Base-by-base conservation (phyloP, 2,888 invertebrate genomes). In the Hyalella azteca region DNA sequence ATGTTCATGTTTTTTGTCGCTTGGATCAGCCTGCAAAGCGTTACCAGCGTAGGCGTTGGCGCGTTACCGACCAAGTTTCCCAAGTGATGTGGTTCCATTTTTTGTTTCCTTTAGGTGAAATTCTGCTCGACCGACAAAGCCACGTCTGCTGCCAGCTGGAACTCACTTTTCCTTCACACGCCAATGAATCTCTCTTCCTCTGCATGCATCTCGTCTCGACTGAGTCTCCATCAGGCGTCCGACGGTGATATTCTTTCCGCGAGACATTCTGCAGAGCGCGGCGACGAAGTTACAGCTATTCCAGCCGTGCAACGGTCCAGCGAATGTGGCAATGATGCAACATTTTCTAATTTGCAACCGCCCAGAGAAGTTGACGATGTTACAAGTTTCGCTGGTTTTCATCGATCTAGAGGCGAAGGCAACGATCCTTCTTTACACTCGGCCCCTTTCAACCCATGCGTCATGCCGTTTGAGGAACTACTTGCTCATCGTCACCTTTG, bases 1-100 rank as follows among this genome's bases (percentile, higher is more conserved):
- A n/a, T n/a, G n/a, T n/a, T n/a, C n/a, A n/a, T n/a, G n/a, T n/a
- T n/a, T n/a, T n/a, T n/a, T n/a, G n/a, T n/a, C n/a, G n/a, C n/a
- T n/a, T n/a, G n/a, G n/a, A n/a, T n/a, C n/a, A n/a, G n/a, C n/a
- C n/a, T n/a, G n/a, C n/a, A n/a, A n/a, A n/a, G n/a, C n/a, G n/a
- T n/a, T n/a, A n/a, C n/a, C n/a, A n/a, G n/a, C n/a, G n/a, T n/a
- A n/a, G n/a, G n/a, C n/a, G n/a, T n/a, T n/a, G n/a, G n/a, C n/a
- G n/a, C n/a, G n/a, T n/a, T n/a, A n/a, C n/a, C n/a, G n/a, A n/a
- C n/a, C n/a, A n/a, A n/a, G n/a, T n/a, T n/a, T n/a, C n/a, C n/a
- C n/a, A n/a, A 66, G 66, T 66, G 66, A 66, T 36, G 29, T 66
- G 36, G 39, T 66, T 66, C 36, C 66, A 39, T 66, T 66, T 45